A percentile compares a stretch with the other conserved stretches of the same genome.
Evolutionary conservation across 2,888 invertebrate species (phyloP).

Genomic region (Nomada fabriciana): DNA sequence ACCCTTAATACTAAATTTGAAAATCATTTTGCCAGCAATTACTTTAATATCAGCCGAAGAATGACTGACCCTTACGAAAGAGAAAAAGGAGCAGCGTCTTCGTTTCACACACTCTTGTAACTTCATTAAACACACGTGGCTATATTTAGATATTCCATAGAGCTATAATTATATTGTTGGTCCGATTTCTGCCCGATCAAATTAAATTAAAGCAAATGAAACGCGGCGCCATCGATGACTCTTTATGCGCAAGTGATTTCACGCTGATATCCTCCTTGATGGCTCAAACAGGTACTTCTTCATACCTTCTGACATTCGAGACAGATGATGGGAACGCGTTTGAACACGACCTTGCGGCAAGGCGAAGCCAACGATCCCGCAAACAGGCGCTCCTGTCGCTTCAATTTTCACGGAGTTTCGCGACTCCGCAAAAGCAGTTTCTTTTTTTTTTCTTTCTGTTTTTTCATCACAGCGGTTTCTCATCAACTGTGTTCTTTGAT

Average conservation of each 20-base stretch:
- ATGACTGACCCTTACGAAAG: too few relatives aligned
- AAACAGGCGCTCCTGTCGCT: constrained; percentile 51
- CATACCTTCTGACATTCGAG: constrained; percentile 42
- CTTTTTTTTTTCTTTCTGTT: too few relatives aligned
- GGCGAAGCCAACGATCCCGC: constrained; percentile 52
- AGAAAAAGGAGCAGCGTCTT: too few relatives aligned
- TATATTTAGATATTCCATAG: not conserved
- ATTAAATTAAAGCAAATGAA: constrained; percentile 15
- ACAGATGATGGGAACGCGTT: constrained; percentile 56
- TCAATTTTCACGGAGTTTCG: constrained; percentile 57
- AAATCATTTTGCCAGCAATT: too few relatives aligned
- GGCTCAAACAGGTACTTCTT: constrained; percentile 19
- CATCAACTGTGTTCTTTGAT: constrained; percentile 20
- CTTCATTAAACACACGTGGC: not conserved
- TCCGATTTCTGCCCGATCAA: not conserved
- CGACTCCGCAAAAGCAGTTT: constrained; percentile 33
- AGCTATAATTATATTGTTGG: not conserved
- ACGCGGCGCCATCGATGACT: not conserved
- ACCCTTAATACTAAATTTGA: too few relatives aligned
- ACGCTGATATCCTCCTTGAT: constrained; percentile 1
- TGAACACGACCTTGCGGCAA: constrained; percentile 54
- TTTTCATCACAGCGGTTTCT: constrained; percentile 26
- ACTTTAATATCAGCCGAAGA: too few relatives aligned
- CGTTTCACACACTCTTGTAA: not conserved
- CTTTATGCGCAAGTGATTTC: constrained; percentile 27